A percentile compares a stretch with the other conserved stretches of the same genome.
Conservation (phyloP, 1,140 invertebrate species). For the Brachionus sp. region DNA sequence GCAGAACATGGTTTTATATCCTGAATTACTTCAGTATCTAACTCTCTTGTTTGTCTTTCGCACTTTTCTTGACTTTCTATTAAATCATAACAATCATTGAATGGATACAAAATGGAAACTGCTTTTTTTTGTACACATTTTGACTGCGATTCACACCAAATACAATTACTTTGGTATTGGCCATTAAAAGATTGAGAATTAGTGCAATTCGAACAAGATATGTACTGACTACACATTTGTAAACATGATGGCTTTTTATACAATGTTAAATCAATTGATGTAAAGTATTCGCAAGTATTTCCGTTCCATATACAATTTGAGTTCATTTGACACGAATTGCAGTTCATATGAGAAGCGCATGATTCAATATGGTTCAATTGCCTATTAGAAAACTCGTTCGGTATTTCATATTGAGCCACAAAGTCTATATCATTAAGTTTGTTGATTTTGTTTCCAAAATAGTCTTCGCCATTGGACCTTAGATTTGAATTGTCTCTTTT, state of each 20-base stretch:
- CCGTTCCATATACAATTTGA: conserved; percentile 34
- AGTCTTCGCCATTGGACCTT: background rate
- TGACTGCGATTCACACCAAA: conserved; percentile 23
- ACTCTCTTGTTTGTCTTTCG: background rate
- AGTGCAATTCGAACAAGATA: conserved; percentile 34
- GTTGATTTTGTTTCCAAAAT: background rate
- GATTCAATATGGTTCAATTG: background rate
- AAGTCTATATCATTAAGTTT: background rate
- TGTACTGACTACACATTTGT: conserved; percentile 14
- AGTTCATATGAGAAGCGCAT: background rate
- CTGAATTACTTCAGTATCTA: background rate
- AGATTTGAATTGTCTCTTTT: background rate
- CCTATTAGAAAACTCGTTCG: background rate
- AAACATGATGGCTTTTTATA: conserved; percentile 28
- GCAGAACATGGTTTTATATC: conserved; percentile 22
- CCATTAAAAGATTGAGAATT: background rate
- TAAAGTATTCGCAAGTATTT: conserved; percentile 1
- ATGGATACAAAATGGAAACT: conserved; percentile 11
- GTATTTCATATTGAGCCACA: conserved; percentile 15
- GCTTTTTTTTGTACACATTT: conserved; percentile 39
- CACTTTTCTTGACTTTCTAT: background rate
- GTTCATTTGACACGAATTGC: conserved; percentile 1
- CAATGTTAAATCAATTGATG: background rate
- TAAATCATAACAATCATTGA: conserved; percentile 19
- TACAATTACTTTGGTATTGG: background rate